Base-by-base conservation (phyloP, 1,140 invertebrate genomes). In the Lucilia sericata region DNA sequence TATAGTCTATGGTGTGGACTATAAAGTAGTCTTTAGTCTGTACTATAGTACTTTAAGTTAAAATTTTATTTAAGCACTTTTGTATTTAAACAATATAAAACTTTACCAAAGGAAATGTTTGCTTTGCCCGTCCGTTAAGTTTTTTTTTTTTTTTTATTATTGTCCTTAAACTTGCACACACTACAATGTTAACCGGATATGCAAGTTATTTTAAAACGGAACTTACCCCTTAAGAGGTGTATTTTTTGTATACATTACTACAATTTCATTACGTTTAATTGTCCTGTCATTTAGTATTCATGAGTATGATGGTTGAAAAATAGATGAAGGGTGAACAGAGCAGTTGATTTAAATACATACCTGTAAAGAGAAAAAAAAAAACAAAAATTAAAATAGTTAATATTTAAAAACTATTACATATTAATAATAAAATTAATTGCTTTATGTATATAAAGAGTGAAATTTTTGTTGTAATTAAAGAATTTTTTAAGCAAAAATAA, bases 171-270 rank as follows among this genome's bases (percentile, higher is more conserved):
- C 65, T 70, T 70, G n/a, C 19, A 65, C 60, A n/a, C 60, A 30
- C 14, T 17, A 60, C 42, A 60, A 14, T 60, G 55, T 21, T n/a
- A 78, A 80, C 76, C n/a, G 76, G 76, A 80, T 21, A 49, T 80
- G 76, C 76, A 80, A 42, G 49, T 80, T 80, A 51, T 42, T 80
- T 80, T 51, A 80, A 51, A 80, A 42, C 76, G 76, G 76, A 80
- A 80, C 76, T 80, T 80, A 80, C 76, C 76, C 49, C 65, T 70
- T 21, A 21, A 21, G 8, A 70, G n/a, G 19, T 21, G 19, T 21
- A 9, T 42, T 42, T 55, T 55, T 55, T 55, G 13, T 55, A 12
- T 55, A 5, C 13, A 14, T 55, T 8, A 12, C 12, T 55, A 12
- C 51, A 55, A 55, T 55, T 13, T 55, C 13, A 14, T 55, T 42